phyloP scores from a whole-genome alignment of 2,888 invertebrate species.

The Tetragonisca angustula region DNA sequence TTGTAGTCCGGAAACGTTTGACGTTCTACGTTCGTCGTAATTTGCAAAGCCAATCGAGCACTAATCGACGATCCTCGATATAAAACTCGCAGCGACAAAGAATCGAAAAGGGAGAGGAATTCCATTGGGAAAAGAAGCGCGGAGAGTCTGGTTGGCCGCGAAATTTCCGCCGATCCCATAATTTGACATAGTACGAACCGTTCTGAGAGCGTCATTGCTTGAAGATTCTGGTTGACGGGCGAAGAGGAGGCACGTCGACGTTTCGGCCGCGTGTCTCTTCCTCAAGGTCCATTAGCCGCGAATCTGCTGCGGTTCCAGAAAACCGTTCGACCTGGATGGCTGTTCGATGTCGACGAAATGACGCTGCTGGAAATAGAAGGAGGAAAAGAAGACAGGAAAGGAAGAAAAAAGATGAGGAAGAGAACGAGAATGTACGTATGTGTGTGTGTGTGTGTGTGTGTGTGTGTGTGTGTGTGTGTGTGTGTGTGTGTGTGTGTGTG shows the following conservation, averaged over 20 bases:
- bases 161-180: slow-evolving; percentile 35
- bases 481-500: not conserved
- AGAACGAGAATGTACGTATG: not conserved
- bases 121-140: not conserved
- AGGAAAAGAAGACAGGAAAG: slow-evolving; percentile 10
- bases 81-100: not conserved
- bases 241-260: slow-evolving; percentile 41
- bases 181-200: slow-evolving; percentile 10
- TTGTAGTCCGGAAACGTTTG: too few species aligned
- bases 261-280: slow-evolving; percentile 55
- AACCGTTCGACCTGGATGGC: slow-evolving; percentile 62
- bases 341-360: slow-evolving; percentile 58
- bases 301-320: slow-evolving; percentile 68
- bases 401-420: slow-evolving; percentile 3
- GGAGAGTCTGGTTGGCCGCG: not conserved
- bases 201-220: not conserved
- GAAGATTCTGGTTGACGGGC: slow-evolving; percentile 39
- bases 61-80: not conserved
- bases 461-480: too few species aligned
- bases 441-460: too few species aligned
- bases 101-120: not conserved
- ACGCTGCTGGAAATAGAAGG: slow-evolving; percentile 13
- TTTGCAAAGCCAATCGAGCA: too few species aligned
- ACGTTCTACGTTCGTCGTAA: too few species aligned
- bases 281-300: slow-evolving; percentile 69